Evolutionary conservation across 2,888 invertebrate genomes (phyloP).

Genomic region (Yponomeuta evonymella): DNA sequence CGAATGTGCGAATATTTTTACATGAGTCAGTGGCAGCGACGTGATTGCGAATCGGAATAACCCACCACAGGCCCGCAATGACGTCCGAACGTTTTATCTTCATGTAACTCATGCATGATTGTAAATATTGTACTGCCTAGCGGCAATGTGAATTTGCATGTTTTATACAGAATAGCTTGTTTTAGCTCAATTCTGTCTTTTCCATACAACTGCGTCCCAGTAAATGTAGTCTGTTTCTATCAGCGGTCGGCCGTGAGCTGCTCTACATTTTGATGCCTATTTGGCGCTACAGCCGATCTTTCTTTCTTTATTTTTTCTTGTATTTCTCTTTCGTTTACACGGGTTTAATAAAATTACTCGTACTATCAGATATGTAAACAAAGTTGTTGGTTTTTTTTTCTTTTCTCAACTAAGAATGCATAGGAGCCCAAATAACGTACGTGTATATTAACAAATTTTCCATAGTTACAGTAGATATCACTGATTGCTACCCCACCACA

Average conservation of each 20-base stretch:
- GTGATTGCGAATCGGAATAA: conserved; percentile 3
- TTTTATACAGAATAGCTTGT: neutral
- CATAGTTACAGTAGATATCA: no score
- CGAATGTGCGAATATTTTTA: neutral
- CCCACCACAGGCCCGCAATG: conserved; percentile 8
- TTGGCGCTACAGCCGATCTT: no score
- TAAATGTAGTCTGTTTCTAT: neutral
- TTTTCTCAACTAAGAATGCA: no score
- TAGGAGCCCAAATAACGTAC: no score
- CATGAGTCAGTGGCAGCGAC: neutral
- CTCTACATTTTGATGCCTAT: neutral
- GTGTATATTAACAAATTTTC: no score
- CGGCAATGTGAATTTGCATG: neutral
- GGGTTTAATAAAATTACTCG: no score
- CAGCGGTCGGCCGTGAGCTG: neutral
- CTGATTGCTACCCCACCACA: no score
- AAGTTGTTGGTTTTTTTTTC: no score
- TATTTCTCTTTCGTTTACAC: no score
- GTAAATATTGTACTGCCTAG: conserved; percentile 5
- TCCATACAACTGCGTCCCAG: neutral
- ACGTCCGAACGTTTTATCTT: conserved; percentile 9
- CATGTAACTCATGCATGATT: conserved; percentile 11
- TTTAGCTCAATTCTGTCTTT: neutral
- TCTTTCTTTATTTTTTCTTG: no score
- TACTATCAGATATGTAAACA: no score